Evolutionary conservation across 2,888 invertebrate genomes (phyloP), one percentile per base, ranked within the genome.

Genomic region (Stegana nigrithorax): DNA sequence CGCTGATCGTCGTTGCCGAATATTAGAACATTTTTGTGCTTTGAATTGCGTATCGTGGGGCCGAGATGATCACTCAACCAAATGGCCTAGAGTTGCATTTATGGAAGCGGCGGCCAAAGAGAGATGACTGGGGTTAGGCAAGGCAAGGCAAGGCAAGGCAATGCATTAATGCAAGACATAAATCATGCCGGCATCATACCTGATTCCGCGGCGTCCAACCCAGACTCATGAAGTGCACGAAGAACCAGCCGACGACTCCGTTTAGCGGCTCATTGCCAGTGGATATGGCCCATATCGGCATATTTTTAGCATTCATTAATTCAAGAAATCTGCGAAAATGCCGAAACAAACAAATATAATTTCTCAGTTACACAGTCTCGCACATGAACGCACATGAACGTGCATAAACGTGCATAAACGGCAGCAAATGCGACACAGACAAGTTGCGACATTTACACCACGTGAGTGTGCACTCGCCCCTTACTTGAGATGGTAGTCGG

Each of bases 211-310:
- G 89, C 50, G 89, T 89, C 92, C 94, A 95, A 32, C 92, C 94
- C 85, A 96, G 87, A n/a, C 91, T 89, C 84, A 94, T 94, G 81
- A 95, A 93, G 14, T 86, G 82, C 42, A 85, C 70, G 67, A 85
- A 83, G 4, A 86, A 85, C 64, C 88, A 74, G 0, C 89, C 89
- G 6, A 90, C 72, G 45, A 90, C 85, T 55, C 91, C 91, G 81
- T 91, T 91, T n/a, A 89, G 81, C 1, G 97, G 97, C 84, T 97
- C 97, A 85, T 97, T 97, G 58, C 95, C 94, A 0, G 93, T 92
- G 4, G 96, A 93, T 59, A 96, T 86, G 0, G 91, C 94, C 96
- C 97, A 97, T 73, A 93, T 90, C 29, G 88, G 84, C 66, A 90
- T 86, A 59, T 90, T 90, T 44, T 90, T 85, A 62, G 90, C 88